phyloP scores from a whole-genome alignment of 2,797 vertebrate genomes.

The Astyanax mexicanus region DNA sequence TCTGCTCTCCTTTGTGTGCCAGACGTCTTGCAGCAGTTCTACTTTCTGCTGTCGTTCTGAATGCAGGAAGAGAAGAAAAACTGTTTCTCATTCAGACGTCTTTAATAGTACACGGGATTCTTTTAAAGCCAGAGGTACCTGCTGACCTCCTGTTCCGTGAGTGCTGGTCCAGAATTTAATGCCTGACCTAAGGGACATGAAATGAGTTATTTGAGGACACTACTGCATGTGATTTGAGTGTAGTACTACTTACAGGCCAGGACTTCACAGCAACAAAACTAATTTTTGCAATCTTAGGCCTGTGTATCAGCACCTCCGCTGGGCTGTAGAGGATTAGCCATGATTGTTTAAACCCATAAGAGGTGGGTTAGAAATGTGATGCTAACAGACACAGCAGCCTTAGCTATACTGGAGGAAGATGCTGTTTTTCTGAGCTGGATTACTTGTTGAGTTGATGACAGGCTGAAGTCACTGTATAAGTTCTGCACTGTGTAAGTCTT shows the following conservation, averaged over 20 bases:
- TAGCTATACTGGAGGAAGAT: too few relatives aligned
- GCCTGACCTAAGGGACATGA: conserved; percentile 6
- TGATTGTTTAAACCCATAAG: too few relatives aligned
- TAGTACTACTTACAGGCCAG: background rate
- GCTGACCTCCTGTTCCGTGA: conserved; percentile 28
- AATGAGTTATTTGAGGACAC: conserved; percentile 8
- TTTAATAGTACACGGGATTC: conserved; percentile 12
- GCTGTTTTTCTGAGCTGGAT: too few relatives aligned
- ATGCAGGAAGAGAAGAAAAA: background rate
- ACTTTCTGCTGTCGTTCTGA: background rate
- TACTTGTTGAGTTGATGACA: too few relatives aligned
- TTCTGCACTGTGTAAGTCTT: too few relatives aligned
- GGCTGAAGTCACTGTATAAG: too few relatives aligned
- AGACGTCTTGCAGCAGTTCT: conserved; percentile 16
- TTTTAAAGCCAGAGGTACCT: conserved; percentile 4
- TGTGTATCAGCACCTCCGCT: too few relatives aligned
- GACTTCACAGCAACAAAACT: background rate
- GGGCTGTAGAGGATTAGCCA: too few relatives aligned
- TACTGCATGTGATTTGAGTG: background rate
- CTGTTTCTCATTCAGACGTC: background rate
- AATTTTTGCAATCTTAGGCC: background rate
- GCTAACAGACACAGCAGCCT: too few relatives aligned
- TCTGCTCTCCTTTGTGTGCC: conserved; percentile 25
- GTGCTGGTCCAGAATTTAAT: background rate
- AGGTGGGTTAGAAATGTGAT: too few relatives aligned